phyloP scores from a whole-genome alignment of 2,113 vertebrate genomes.

The Trematocara marginatum region DNA sequence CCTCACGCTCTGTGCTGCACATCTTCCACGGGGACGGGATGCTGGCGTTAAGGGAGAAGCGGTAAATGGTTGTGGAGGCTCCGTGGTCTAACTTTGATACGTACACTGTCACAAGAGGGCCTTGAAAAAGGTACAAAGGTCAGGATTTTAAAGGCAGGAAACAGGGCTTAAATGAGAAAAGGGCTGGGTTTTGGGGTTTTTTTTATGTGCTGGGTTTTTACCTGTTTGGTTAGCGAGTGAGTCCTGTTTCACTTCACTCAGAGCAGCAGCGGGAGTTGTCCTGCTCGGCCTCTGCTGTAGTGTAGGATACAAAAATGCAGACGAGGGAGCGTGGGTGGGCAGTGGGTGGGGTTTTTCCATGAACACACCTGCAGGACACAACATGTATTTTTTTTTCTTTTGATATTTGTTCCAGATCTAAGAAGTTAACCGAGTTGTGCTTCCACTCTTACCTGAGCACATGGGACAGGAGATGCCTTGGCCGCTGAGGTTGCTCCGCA shows the following conservation, averaged over 20 bases:
- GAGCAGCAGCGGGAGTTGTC: neutral
- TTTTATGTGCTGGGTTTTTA: neutral
- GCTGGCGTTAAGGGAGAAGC: slow-evolving; percentile 86
- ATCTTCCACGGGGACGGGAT: slow-evolving; percentile 82
- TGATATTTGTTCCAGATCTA: neutral
- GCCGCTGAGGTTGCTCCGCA: slow-evolving; percentile 94
- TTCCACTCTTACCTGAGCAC: slow-evolving; percentile 84
- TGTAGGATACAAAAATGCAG: slow-evolving; percentile 75
- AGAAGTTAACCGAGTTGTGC: neutral
- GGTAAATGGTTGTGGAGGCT: slow-evolving; percentile 78
- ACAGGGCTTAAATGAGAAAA: neutral
- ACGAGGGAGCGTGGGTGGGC: slow-evolving; percentile 74
- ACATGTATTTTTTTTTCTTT: neutral
- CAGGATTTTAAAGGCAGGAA: neutral
- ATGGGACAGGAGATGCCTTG: slow-evolving; percentile 94
- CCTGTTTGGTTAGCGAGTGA: slow-evolving; percentile 42
- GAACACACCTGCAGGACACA: slow-evolving; percentile 82
- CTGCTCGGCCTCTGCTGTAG: slow-evolving; percentile 55
- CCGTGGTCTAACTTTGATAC: slow-evolving; percentile 82
- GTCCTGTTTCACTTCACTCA: neutral
- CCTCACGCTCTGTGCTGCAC: slow-evolving; percentile 75
- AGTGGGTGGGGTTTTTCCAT: slow-evolving; percentile 92
- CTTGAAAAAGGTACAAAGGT: slow-evolving; percentile 56
- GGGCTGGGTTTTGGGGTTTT: accelerated
- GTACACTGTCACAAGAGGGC: slow-evolving; percentile 82